Evolutionary conservation across 2,113 vertebrate genomes (phyloP).

Genomic region (Galemys pyrenaicus): DNA sequence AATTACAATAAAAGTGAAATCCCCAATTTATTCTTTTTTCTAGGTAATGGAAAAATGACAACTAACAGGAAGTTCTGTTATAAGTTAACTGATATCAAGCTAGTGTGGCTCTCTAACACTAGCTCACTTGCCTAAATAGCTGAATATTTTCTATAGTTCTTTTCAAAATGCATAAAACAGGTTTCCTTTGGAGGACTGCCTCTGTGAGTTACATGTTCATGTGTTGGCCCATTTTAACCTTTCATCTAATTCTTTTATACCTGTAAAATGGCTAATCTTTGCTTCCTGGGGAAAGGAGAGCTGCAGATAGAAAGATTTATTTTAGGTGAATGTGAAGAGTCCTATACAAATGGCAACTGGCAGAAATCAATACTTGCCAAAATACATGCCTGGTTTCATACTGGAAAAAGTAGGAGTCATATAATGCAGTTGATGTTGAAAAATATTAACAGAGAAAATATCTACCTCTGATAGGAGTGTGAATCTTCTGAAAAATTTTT

Average conservation of each 20-base stretch:
- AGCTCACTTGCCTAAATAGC: background rate
- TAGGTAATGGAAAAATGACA: background rate
- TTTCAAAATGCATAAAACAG: background rate
- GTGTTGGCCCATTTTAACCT: background rate
- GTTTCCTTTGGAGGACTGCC: background rate
- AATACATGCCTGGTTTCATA: background rate
- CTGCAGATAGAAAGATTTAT: background rate
- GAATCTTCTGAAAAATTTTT: background rate
- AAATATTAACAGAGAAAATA: background rate
- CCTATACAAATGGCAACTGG: background rate
- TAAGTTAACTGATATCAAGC: background rate
- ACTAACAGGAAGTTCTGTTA: background rate
- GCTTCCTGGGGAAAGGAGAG: background rate
- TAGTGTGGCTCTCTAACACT: background rate
- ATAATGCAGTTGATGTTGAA: background rate
- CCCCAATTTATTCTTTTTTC: background rate
- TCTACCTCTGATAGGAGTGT: too few relatives aligned
- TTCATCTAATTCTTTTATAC: background rate
- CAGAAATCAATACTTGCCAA: constrained; percentile 16
- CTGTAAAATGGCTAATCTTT: background rate
- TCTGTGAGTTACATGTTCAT: background rate
- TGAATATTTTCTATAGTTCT: background rate
- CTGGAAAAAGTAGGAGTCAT: background rate
- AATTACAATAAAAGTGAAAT: background rate
- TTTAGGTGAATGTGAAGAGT: background rate